Conservation (phyloP, 2,113 vertebrate species). For the Ammodytes dubius region DNA sequence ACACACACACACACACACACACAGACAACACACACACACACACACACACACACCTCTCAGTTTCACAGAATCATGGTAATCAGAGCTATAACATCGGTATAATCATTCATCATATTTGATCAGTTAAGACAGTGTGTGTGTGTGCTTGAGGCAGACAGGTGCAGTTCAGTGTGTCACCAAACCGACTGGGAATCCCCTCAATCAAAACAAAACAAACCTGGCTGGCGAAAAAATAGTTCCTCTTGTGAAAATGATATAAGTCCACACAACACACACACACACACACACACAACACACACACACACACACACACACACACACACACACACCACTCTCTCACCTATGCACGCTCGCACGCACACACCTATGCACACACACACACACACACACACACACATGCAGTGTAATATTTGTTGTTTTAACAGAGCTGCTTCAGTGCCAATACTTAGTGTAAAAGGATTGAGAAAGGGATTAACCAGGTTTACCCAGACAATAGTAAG, state of each 20-base stretch:
- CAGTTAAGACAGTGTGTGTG: constrained; percentile 25
- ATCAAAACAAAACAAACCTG: constrained; percentile 47
- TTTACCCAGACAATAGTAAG: neutral
- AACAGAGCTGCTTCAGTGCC: neutral
- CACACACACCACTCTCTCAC: no score
- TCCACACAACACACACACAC: no score
- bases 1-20: no score
- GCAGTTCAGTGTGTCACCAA: constrained; percentile 52
- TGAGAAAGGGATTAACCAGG: constrained; percentile 2
- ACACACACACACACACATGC: no score
- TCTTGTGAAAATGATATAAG: constrained; percentile 55
- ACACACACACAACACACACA: no score
- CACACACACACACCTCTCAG: no score
- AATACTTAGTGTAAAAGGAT: neutral
- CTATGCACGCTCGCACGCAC: no score
- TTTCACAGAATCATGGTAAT: neutral
- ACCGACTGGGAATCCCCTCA: constrained; percentile 69
- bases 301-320: no score
- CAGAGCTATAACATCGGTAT: neutral
- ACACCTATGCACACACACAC: no score
- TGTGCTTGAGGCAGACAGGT: constrained; percentile 41
- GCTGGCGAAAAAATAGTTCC: constrained; percentile 36
- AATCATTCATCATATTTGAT: constrained; percentile 3
- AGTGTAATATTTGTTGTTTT: constrained; percentile 12
- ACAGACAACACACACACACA: no score